Base-by-base conservation (phyloP, 2,113 vertebrate species). In the Dromaius novaehollandiae region DNA sequence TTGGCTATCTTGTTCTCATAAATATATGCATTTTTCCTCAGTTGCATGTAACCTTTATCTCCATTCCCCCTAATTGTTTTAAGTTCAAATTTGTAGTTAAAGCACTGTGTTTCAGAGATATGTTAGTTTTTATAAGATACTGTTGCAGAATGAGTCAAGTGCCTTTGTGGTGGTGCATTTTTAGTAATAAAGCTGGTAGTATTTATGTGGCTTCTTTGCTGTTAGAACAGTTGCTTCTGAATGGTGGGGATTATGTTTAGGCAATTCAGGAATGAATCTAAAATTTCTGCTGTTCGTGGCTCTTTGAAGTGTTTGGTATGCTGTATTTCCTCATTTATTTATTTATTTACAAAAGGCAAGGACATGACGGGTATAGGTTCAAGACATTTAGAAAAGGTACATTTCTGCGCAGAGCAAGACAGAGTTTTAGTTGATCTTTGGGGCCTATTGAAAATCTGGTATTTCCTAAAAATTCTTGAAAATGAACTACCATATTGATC, bases 91-190 rank as follows among this genome's bases (percentile, higher is more conserved):
- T 13, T 6, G 1, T 70, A 79, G 20, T 28, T 40, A 51, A 19
- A 79, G 71, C 26, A 82, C 26, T 0, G 0, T 32, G 14, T 69
- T 85, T 75, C 60, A 85, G 26, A 74, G n/a, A 53, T 68, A 18
- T 0, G 0, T 42, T 88, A 0, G 0, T 14, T 82, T 82, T 74
- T 74, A 40, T n/a, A 63, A 40, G 34, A 20, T 42, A 14, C 15
- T 30, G 30, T 2, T 51, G 50, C 18, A 58, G 65, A 74, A 64
- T n/a, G 25, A 11, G 36, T 68, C 46, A 48, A 3, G 36, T 73
- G 34, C 79, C 58, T 73, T 84, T 71, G 64, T 21, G 34, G 22
- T 28, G 28, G 20, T 12, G 48, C 63, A 32, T 21, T 80, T 80
- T 87, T 22, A 68, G 58, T 77, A 36, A 30, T 25, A 40, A 80